Base-by-base conservation (phyloP, 2,113 vertebrate species). In the Percina caprodes region DNA sequence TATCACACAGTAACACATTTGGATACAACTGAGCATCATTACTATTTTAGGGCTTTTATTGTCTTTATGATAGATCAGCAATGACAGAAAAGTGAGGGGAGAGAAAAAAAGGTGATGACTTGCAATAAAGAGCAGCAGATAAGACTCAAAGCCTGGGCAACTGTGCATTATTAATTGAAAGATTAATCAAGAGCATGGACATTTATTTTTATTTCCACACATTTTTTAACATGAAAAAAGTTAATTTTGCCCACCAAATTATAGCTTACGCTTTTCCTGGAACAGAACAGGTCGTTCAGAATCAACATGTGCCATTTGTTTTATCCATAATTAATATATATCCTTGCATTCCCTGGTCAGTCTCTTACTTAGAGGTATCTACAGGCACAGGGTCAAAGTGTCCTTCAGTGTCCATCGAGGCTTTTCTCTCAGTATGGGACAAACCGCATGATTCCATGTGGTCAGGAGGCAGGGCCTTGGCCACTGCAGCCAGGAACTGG, bases 361-460 rank as follows among this genome's bases (percentile, higher is more conserved):
- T 26, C 11, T 86, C 83, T 86, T 86, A 94, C 93, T 76, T 97
- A 24, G 96, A 96, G 12, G 96, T 98, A 89, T 98, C 97, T 61
- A 97, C 95, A 74, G 97, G 98, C 59, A 96, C 96, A 69, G 97
- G 97, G 92, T 97, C 96, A 92, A 99, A 97, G 82, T 94, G 95
- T 71, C 96, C 97, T 62, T 98, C 96, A 66, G 95, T 94, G 88
- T 98, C 97, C 92, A 96, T 91, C 30, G 94, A 96, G 26, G 94
- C 91, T 73, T 96, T 96, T 78, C 94, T 95, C 89, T 97, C 97
- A 92, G 92, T 91, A 85, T 95, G 93, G 87, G 93, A 95, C 61
- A 90, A 91, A 75, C 95, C 95, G 89, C 93, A 95, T 49, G 95
- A 96, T 89, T 98, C 97, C 94, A 96, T 95, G 84, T 98, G 97